A percentile compares a stretch with the other conserved stretches of the same genome.
Evolutionary conservation across 2,888 invertebrate genomes (phyloP).

Genomic region (Entomobrya proxima): DNA sequence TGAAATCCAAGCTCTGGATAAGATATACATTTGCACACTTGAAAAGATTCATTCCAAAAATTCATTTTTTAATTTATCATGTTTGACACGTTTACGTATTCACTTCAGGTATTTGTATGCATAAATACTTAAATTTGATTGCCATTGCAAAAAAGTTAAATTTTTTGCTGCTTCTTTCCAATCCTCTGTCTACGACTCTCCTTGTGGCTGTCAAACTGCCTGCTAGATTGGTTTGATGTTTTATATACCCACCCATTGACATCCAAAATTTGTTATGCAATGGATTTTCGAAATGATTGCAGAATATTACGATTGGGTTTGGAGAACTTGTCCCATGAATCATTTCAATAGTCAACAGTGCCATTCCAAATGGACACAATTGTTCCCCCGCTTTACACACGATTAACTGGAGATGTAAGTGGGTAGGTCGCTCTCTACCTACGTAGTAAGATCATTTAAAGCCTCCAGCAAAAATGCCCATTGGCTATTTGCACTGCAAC

Average conservation of each 20-base stretch:
- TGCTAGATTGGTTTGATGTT: neutral
- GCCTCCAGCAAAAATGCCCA: no score
- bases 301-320: neutral
- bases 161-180: neutral
- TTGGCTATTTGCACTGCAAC: no score
- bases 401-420: no score
- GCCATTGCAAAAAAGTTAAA: neutral
- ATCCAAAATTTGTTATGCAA: neutral
- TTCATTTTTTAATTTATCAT: slow-evolving; percentile 8
- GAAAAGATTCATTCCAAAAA: no score
- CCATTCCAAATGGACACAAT: no score
- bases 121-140: neutral
- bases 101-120: neutral
- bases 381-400: no score
- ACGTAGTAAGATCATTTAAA: no score
- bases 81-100: slow-evolving; percentile 10
- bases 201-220: neutral
- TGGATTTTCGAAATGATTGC: neutral
- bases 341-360: no score
- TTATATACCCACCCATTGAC: neutral
- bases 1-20: no score
- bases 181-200: neutral
- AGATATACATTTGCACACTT: no score
- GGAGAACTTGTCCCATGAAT: neutral
- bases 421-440: no score